phyloP scores from a whole-genome alignment of 2,888 invertebrate genomes.

The Eucriotettix oculatus region DNA sequence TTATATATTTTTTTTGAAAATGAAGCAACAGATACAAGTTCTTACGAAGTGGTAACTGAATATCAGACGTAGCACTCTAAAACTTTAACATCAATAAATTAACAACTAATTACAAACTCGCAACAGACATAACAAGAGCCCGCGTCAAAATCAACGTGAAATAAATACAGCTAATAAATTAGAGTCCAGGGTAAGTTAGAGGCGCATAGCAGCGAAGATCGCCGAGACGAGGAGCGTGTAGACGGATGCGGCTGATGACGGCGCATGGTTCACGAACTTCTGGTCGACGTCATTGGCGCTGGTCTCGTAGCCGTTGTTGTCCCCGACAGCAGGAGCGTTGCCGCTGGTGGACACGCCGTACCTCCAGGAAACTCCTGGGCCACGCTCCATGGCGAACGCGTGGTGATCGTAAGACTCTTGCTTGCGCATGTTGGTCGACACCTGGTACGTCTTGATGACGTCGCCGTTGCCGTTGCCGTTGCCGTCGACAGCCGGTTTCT shows the following conservation, averaged over 20 bases:
- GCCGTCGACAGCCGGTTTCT: neutral
- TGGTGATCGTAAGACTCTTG: slow-evolving; percentile 8
- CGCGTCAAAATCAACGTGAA: too few relatives aligned
- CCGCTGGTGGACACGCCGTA: neutral
- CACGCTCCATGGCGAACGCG: slow-evolving; percentile 1
- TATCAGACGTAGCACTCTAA: too few relatives aligned
- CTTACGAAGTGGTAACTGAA: too few relatives aligned
- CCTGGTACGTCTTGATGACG: neutral
- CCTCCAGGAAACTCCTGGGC: neutral
- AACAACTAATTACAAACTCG: too few relatives aligned
- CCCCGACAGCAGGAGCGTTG: neutral
- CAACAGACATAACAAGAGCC: too few relatives aligned
- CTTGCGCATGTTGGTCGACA: slow-evolving; percentile 1
- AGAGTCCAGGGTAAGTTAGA: neutral
- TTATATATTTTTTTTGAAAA: too few relatives aligned
- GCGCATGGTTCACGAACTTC: neutral
- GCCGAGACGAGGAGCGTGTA: neutral
- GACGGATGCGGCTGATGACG: neutral
- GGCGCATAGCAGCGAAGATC: neutral
- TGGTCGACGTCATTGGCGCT: slow-evolving; percentile 9
- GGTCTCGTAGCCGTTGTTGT: slow-evolving; percentile 3
- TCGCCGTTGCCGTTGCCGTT: neutral
- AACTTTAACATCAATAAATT: too few relatives aligned
- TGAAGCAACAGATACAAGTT: too few relatives aligned
- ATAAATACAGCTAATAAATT: too few relatives aligned